Evolutionary conservation across 2,888 invertebrate genomes (phyloP).

Genomic region (Amiota minor): DNA sequence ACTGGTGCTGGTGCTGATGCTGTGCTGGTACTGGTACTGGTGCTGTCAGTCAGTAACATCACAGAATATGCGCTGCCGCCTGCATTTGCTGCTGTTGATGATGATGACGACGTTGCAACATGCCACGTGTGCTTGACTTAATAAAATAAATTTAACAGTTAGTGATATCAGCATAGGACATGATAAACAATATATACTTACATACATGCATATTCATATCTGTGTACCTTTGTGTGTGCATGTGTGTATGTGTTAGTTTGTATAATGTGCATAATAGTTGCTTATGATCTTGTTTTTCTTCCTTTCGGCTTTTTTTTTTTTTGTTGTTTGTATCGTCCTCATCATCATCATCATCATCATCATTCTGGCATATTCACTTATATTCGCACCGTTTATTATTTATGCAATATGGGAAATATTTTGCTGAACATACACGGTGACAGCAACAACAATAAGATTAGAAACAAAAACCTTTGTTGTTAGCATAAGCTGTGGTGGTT

Average conservation of each 20-base stretch:
- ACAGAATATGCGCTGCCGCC: slow-evolving; percentile 31
- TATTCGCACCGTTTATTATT: slow-evolving; percentile 58
- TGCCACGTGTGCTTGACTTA: slow-evolving; percentile 62
- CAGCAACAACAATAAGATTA: not conserved
- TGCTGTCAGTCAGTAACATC: slow-evolving; percentile 42
- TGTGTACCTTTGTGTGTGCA: slow-evolving; percentile 5
- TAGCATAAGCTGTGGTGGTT: not conserved
- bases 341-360: not conserved
- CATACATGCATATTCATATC: no score
- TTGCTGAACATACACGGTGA: not conserved
- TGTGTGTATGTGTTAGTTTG: not conserved
- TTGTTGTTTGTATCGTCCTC: no score
- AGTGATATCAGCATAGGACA: slow-evolving; percentile 18
- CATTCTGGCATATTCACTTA: slow-evolving; percentile 1
- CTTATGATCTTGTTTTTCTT: no score
- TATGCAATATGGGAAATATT: slow-evolving; percentile 48
- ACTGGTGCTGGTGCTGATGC: slow-evolving; percentile 45
- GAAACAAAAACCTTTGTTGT: not conserved
- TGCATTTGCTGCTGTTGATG: slow-evolving; percentile 30
- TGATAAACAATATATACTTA: no score
- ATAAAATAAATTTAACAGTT: slow-evolving; percentile 47
- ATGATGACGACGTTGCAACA: slow-evolving; percentile 36
- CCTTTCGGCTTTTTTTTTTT: no score
- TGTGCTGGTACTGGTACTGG: slow-evolving; percentile 48
- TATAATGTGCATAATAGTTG: not conserved